These are phyloP conservation scores for Cheilosia impressa DNA, from an alignment of 2,888 invertebrate species.

Conservation along the genomic window DNA sequence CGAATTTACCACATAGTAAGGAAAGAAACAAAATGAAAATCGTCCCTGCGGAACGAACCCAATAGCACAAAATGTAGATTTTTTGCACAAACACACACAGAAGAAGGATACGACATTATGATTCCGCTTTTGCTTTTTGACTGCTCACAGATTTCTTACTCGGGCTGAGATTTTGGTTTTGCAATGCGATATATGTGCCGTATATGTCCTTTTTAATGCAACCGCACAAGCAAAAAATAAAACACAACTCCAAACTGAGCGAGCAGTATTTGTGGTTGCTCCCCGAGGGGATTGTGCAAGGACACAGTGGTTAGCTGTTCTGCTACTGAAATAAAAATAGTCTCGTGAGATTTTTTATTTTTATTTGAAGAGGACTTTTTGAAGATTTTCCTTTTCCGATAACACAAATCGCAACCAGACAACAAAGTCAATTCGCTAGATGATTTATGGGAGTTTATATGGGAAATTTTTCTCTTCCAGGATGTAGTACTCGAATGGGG, in stretches of 20 bases:
- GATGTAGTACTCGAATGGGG: neutral
- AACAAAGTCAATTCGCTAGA: slow-evolving; percentile 71
- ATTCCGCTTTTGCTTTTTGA: slow-evolving; percentile 27
- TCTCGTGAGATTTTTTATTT: slow-evolving; percentile 8
- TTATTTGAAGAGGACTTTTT: slow-evolving; percentile 6
- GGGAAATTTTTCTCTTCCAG: slow-evolving; percentile 15
- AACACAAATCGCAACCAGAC: slow-evolving; percentile 62
- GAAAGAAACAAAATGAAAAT: neutral
- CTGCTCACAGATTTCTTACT: slow-evolving; percentile 23
- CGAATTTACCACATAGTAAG: slow-evolving; percentile 13
- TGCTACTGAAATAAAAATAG: slow-evolving; percentile 39
- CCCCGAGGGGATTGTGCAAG: slow-evolving; percentile 51
- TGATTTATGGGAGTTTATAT: slow-evolving; percentile 65
- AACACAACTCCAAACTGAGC: slow-evolving; percentile 10
- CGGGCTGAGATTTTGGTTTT: slow-evolving; percentile 49
- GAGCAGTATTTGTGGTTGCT: slow-evolving; percentile 24
- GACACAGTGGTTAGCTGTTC: slow-evolving; percentile 38
- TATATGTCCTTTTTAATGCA: slow-evolving; percentile 69
- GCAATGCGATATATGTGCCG: slow-evolving; percentile 61
- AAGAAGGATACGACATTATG: slow-evolving; percentile 49
- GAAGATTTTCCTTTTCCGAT: slow-evolving; percentile 48
- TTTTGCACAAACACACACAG: slow-evolving; percentile 30
- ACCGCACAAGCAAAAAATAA: slow-evolving; percentile 19
- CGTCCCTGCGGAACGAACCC: slow-evolving; percentile 17
- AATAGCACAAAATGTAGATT: slow-evolving; percentile 45